A percentile compares a stretch with the other conserved stretches of the same genome.
Evolutionary conservation across 1,140 invertebrate species (phyloP).

Genomic region (Pollicipes pollicipes): DNA sequence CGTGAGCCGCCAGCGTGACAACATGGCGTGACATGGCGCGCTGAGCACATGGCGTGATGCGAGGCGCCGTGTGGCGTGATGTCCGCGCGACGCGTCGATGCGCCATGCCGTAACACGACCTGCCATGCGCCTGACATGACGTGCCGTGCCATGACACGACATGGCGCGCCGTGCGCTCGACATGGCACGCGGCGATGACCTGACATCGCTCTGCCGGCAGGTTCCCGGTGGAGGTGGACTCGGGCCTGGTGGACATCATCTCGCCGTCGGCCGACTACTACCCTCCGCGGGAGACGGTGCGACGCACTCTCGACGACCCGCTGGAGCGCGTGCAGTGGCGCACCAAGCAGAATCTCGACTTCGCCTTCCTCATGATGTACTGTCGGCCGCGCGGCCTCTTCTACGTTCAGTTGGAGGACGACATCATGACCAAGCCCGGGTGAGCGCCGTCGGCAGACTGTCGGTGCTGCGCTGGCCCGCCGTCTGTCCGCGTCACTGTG

Average conservation of each 20-base stretch:
- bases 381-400: conserved; percentile 44
- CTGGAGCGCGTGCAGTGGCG: conserved; percentile 78
- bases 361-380: conserved; percentile 90
- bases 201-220: conserved; percentile 32
- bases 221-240: conserved; percentile 53
- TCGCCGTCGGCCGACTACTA: conserved; percentile 71
- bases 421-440: conserved; percentile 66
- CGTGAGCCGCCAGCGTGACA: too few relatives aligned
- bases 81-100: too few relatives aligned
- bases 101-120: too few relatives aligned
- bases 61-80: too few relatives aligned
- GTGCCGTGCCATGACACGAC: too few relatives aligned
- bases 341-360: conserved; percentile 92
- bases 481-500: not conserved
- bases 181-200: too few relatives aligned
- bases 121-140: too few relatives aligned
- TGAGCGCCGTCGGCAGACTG: conserved; percentile 22
- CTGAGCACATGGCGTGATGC: too few relatives aligned
- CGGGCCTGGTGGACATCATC: conserved; percentile 73
- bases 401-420: conserved; percentile 73
- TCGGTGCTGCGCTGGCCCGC: too few relatives aligned
- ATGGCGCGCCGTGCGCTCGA: too few relatives aligned
- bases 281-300: conserved; percentile 60
- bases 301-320: conserved; percentile 67
- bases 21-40: too few relatives aligned